Evolutionary conservation across 2,888 invertebrate species (phyloP).

Genomic region (Alentia gelatinosa): DNA sequence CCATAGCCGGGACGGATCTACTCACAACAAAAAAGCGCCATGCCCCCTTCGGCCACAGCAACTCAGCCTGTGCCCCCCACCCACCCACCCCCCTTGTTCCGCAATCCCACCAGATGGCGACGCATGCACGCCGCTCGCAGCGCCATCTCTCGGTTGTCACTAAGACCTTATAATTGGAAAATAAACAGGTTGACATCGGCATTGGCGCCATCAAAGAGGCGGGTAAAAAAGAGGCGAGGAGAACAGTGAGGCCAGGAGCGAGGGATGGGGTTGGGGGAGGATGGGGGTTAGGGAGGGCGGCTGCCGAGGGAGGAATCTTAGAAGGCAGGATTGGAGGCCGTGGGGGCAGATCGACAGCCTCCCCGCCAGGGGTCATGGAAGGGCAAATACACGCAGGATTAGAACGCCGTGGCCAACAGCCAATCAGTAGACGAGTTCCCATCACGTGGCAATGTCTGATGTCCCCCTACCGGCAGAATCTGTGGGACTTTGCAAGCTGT

Average conservation of each 20-base stretch:
- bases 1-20: not conserved
- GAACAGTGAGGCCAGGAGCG: not conserved
- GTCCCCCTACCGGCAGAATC: not conserved
- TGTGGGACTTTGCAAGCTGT: conserved; percentile 41
- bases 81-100: not conserved
- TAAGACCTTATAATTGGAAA: not conserved
- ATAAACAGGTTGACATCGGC: not conserved
- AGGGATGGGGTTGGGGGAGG: not conserved
- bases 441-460: not conserved
- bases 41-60: not conserved
- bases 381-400: conserved; percentile 7
- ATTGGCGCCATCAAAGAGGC: not conserved
- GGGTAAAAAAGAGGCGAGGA: not conserved
- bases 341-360: not conserved
- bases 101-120: not conserved
- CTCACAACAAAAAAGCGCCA: not conserved
- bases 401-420: conserved; percentile 11
- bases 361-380: not conserved
- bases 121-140: not conserved
- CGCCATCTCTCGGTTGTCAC: not conserved
- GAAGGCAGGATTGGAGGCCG: not conserved
- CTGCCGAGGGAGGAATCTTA: not conserved
- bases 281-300: not conserved
- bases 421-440: conserved; percentile 4
- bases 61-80: not conserved